These are phyloP conservation scores for Passer montanus DNA, from an alignment of 2,113 vertebrate species.

Conservation along the genomic window DNA sequence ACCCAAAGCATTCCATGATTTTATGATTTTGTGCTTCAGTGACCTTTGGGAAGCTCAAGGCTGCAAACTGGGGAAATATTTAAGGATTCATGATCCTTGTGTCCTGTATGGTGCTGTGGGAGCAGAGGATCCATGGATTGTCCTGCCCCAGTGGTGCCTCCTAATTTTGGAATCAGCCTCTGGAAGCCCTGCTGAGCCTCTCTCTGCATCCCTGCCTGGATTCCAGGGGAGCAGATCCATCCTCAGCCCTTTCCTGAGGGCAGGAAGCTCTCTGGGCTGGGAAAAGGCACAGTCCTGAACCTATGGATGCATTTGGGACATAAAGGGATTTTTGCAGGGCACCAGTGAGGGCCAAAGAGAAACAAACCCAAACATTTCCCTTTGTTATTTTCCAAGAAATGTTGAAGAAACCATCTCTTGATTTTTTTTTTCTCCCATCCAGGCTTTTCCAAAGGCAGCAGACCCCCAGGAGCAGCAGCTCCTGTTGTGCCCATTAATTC, in stretches of 20 bases:
- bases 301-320: background rate
- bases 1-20: background rate
- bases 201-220: background rate
- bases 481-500: rapidly evolving
- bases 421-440: too few relatives aligned
- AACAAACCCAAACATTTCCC: background rate
- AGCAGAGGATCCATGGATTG: background rate
- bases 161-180: rapidly evolving
- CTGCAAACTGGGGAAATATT: background rate
- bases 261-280: background rate
- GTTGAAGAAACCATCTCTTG: rapidly evolving
- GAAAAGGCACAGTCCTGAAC: background rate
- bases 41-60: background rate
- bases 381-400: background rate
- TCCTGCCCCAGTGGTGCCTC: background rate
- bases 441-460: background rate
- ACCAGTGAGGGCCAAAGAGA: background rate
- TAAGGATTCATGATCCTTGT: rapidly evolving
- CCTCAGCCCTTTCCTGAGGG: background rate
- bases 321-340: background rate
- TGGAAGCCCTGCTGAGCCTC: background rate
- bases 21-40: rapidly evolving
- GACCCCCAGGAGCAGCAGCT: background rate
- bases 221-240: background rate
- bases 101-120: rapidly evolving